Evolutionary conservation across 2,888 invertebrate species (phyloP).

Genomic region (Schizaphis graminum): DNA sequence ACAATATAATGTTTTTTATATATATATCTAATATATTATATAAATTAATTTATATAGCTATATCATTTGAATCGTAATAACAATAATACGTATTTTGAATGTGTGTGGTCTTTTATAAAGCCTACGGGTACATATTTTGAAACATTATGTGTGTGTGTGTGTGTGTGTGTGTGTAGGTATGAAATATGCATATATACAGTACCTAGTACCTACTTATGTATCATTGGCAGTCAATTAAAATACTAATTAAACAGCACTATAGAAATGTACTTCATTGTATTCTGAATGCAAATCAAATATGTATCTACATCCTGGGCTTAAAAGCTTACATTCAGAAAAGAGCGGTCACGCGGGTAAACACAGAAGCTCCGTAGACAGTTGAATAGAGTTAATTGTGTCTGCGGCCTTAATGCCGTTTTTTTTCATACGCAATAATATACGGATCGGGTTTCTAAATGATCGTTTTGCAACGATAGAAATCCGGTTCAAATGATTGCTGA

Average conservation of each 20-base stretch:
- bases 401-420: constrained; percentile 56
- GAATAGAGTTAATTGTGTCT: constrained; percentile 64
- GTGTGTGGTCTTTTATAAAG: constrained; percentile 36
- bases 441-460: constrained; percentile 62
- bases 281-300: constrained; percentile 50
- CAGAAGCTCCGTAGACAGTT: constrained; percentile 58
- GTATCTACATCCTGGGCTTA: background rate
- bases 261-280: constrained; percentile 20
- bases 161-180: background rate
- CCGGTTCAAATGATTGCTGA: constrained; percentile 58
- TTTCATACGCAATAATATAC: constrained; percentile 45
- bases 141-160: background rate
- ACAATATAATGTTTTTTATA: background rate
- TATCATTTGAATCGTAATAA: constrained; percentile 24
- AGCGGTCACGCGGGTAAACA: background rate
- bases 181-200: background rate
- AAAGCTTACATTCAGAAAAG: constrained; percentile 31
- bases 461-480: constrained; percentile 47
- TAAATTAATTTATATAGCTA: background rate
- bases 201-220: constrained; percentile 10
- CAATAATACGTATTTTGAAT: background rate
- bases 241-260: constrained; percentile 29
- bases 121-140: constrained; percentile 40
- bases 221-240: constrained; percentile 22
- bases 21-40: background rate